Conservation (phyloP, 2,113 vertebrate species). For the Pangasianodon gigas region DNA sequence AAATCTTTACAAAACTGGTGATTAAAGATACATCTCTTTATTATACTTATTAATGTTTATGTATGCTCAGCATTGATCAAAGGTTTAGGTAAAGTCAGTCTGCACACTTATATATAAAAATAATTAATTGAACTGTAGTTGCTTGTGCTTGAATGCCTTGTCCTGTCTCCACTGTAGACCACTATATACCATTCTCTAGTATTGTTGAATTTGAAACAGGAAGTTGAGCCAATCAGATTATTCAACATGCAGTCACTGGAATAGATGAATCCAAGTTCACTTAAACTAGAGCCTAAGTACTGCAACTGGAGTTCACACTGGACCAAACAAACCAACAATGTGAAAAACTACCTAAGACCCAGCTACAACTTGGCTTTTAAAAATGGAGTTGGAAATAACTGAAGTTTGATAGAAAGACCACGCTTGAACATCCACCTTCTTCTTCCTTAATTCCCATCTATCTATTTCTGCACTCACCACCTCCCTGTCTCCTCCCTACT, state of each 20-base stretch:
- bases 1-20: background rate
- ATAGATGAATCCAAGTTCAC: background rate
- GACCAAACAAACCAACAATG: background rate
- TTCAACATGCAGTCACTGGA: background rate
- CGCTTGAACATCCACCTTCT: background rate
- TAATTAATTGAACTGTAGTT: background rate
- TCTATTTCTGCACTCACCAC: background rate
- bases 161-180: background rate
- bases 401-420: background rate
- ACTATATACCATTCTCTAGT: background rate
- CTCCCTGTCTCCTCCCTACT: background rate
- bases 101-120: no score
- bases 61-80: background rate
- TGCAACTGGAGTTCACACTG: background rate
- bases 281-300: background rate
- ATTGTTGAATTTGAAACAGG: background rate
- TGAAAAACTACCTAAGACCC: background rate
- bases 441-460: background rate
- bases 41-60: background rate
- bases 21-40: background rate
- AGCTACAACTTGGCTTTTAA: background rate
- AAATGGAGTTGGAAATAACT: background rate
- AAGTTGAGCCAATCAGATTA: background rate
- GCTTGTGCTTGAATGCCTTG: background rate
- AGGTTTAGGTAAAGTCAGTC: background rate